Conservation (phyloP, 2,888 invertebrate genomes). For the Cepaea hortensis region DNA sequence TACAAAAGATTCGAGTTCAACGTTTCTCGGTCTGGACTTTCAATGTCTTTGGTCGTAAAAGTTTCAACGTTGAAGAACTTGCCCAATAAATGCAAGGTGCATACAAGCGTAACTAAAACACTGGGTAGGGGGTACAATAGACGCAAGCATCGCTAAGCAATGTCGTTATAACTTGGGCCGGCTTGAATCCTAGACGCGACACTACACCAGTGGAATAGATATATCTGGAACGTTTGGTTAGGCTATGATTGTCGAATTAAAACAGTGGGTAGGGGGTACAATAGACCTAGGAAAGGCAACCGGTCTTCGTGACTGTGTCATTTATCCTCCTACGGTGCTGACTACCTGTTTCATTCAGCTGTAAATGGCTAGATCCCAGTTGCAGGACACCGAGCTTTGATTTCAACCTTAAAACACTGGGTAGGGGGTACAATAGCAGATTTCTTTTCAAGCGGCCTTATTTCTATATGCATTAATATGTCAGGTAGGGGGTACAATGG, state of each 20-base stretch:
- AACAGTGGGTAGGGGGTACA: slow-evolving; percentile 29
- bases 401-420: background rate
- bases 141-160: background rate
- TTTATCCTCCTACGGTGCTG: background rate
- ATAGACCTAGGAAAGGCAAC: background rate
- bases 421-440: background rate
- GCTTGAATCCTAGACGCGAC: background rate
- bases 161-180: background rate
- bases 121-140: slow-evolving; percentile 28
- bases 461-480: background rate
- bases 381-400: background rate
- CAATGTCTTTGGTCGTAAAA: too few relatives aligned
- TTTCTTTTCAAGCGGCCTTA: slow-evolving; percentile 1
- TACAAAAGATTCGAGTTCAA: background rate
- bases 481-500: background rate
- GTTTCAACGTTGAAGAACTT: background rate
- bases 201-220: background rate
- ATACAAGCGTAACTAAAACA: background rate
- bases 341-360: background rate
- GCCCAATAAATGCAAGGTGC: background rate
- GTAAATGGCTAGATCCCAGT: background rate
- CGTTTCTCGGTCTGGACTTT: background rate
- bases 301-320: background rate
- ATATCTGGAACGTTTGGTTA: background rate
- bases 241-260: slow-evolving; percentile 2